These are phyloP conservation scores for Erpobdella octoculata DNA, from an alignment of 2,888 invertebrate genomes.

Conservation along the genomic window DNA sequence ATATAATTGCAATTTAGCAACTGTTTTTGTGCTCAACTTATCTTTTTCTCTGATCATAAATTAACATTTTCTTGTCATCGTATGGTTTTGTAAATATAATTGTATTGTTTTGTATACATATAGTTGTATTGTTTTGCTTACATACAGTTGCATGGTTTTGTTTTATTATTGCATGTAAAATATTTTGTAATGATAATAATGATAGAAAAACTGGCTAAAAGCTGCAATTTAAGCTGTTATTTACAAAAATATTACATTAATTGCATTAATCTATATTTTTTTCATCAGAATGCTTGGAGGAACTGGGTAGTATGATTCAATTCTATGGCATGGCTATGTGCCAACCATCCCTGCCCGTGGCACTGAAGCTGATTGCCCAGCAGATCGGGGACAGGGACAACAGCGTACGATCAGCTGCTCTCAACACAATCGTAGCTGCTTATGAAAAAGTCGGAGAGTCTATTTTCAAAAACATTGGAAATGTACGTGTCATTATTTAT, in stretches of 20 bases:
- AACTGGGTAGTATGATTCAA: conserved; percentile 76
- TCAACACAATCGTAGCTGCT: conserved; percentile 83
- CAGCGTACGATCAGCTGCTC: conserved; percentile 84
- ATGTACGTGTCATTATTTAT: too few relatives aligned
- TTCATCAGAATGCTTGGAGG: conserved; percentile 75
- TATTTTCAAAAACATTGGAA: conserved; percentile 81
- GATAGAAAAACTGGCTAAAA: background rate
- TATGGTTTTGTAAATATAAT: too few relatives aligned
- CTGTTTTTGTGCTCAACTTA: too few relatives aligned
- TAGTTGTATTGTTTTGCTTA: too few relatives aligned
- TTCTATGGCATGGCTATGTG: conserved; percentile 75
- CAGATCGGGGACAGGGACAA: conserved; percentile 94
- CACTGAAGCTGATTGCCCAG: conserved; percentile 80
- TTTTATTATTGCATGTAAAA: too few relatives aligned
- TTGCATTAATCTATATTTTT: too few relatives aligned
- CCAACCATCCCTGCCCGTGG: conserved; percentile 67
- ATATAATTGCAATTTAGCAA: too few relatives aligned
- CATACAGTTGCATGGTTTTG: background rate
- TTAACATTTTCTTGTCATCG: too few relatives aligned
- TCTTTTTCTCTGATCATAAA: too few relatives aligned
- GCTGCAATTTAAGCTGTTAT: too few relatives aligned
- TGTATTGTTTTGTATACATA: too few relatives aligned
- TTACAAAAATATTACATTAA: too few relatives aligned
- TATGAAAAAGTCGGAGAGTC: conserved; percentile 83
- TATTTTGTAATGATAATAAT: background rate